A percentile compares a stretch with the other conserved stretches of the same genome.
Evolutionary conservation across 1,140 invertebrate species (phyloP).

Genomic region (Pomacea maculata): DNA sequence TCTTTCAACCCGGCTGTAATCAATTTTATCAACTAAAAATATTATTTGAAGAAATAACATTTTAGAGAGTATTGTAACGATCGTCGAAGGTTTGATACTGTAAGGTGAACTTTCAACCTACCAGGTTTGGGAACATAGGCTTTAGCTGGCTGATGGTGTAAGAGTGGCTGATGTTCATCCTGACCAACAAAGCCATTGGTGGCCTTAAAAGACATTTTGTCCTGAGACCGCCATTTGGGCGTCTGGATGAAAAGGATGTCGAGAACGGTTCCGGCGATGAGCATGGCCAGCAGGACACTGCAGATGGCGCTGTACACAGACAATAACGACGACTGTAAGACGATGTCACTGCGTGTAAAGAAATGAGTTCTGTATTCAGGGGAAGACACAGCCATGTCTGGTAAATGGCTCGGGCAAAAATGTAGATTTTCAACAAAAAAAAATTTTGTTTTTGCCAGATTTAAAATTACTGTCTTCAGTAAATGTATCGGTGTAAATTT

Average conservation of each 20-base stretch:
- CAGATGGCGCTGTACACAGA: conserved; percentile 6
- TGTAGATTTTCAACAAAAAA: no score
- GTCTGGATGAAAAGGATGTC: conserved; percentile 37
- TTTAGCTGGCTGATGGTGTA: neutral
- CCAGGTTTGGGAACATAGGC: neutral
- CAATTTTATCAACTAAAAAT: no score
- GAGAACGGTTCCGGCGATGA: conserved; percentile 32
- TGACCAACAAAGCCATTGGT: neutral
- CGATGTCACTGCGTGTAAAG: no score
- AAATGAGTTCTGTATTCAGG: no score
- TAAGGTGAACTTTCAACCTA: neutral
- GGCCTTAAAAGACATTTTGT: neutral
- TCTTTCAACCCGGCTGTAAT: no score
- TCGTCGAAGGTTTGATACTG: neutral
- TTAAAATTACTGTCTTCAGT: no score
- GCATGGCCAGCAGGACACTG: conserved; percentile 9
- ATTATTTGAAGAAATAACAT: no score
- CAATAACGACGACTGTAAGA: neutral
- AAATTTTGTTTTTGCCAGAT: no score
- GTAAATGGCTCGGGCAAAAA: no score
- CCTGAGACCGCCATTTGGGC: conserved; percentile 10
- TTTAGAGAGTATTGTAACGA: no score
- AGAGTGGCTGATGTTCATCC: neutral
- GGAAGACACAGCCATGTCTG: no score
- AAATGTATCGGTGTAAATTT: no score